Base-by-base conservation (phyloP, 2,113 vertebrate species). In the Cottus gobio region DNA sequence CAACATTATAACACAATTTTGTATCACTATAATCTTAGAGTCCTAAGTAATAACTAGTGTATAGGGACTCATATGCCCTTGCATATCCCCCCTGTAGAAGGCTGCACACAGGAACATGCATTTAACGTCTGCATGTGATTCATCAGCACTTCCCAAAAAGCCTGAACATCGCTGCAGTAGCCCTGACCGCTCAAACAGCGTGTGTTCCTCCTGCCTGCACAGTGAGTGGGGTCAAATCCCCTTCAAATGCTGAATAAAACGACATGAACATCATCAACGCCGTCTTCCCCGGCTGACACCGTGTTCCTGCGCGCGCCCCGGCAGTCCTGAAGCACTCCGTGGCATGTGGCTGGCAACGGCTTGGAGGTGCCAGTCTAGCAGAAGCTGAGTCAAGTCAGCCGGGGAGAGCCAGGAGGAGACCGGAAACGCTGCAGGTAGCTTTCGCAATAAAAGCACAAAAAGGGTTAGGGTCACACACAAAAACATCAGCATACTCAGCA, bases 321-420 rank as follows among this genome's bases (percentile, higher is more conserved):
- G 56, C 84, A 84, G 65, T 66, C 76, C 80, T 36, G 76, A 54
- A 83, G 71, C 81, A 34, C 82, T 80, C 61, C 77, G 24, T 79
- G 68, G 46, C 71, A 68, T 77, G 52, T 80, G 86, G 91, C 90
- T 88, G 89, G 87, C 90, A 83, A 83, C 86, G 82, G 78, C 70
- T 76, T 66, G 74, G 73, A 85, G 75, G 63, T 92, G 89, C 79
- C 86, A 91, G 91, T 78, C 84, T 60, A 20, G 39, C 54, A 62
- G 44, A 37, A 50, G 63, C 58, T 18, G 20, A 30, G 79, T 84
- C 26, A 90, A 93, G 87, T 26, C 46, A 24, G 11, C 26, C 50
- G 0, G 11, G 44, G 22, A 12, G 15, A 84, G 22, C 3, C 31
- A 4, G 48, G 20, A 1, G 0, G 0, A 44, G 8, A 66, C 71